Percentiles rank a stretch among this genome's conserved stretches.
These are phyloP conservation scores for Lepeophtheirus salmonis DNA, from an alignment of 1,140 invertebrate genomes.

Conservation along the genomic window DNA sequence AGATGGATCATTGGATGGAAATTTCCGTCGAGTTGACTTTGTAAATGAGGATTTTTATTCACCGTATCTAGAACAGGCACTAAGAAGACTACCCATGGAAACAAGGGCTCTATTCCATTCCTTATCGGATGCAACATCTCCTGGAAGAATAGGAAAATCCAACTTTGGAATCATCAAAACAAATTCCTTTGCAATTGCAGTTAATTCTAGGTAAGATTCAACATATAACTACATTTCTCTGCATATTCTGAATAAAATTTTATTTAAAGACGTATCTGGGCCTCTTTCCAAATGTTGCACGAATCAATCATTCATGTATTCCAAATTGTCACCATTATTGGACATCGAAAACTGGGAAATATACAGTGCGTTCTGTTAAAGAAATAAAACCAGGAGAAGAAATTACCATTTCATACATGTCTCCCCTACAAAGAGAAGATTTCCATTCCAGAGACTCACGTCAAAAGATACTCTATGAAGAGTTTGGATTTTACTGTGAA, in stretches of 20 bases:
- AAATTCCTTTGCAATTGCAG: not conserved
- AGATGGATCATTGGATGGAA: not conserved
- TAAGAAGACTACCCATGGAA: not conserved
- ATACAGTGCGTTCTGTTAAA: not conserved
- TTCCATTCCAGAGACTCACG: not conserved
- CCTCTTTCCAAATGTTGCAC: not conserved
- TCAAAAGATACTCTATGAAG: not conserved
- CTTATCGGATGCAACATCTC: not conserved
- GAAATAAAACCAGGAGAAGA: not conserved
- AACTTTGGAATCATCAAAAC: not conserved
- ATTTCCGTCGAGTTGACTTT: not conserved
- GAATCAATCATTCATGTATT: not conserved
- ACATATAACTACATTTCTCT: too few relatives aligned
- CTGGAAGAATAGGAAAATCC: not conserved
- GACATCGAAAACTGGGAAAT: not conserved
- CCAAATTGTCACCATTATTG: slow-evolving; percentile 6
- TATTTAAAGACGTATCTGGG: not conserved
- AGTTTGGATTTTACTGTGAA: slow-evolving; percentile 1
- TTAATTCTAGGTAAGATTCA: too few relatives aligned
- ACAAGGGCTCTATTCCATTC: not conserved
- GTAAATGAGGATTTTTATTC: not conserved
- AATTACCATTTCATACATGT: slow-evolving; percentile 4
- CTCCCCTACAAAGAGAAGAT: slow-evolving; percentile 2
- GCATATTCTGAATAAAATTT: not conserved
- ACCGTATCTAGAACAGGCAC: not conserved